Evolutionary conservation across 2,888 invertebrate genomes (phyloP).

Genomic region (Eupithecia abbreviata): DNA sequence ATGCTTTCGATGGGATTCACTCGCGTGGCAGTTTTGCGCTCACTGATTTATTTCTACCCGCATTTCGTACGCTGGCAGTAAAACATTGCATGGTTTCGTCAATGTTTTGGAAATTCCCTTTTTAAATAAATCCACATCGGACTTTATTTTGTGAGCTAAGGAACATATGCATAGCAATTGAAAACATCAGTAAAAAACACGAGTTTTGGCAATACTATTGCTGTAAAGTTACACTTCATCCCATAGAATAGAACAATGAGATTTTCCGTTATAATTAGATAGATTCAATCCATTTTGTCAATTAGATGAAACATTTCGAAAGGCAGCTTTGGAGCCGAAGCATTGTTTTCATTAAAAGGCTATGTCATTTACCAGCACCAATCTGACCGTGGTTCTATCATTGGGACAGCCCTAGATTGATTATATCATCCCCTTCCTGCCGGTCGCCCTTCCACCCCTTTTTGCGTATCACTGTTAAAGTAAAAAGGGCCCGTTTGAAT

Average conservation of each 20-base stretch:
- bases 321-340: not conserved
- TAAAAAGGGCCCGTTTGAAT: slow-evolving; percentile 80
- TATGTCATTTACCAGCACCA: slow-evolving; percentile 44
- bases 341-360: slow-evolving; percentile 1
- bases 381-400: slow-evolving; percentile 57
- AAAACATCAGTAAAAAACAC: not conserved
- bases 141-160: not conserved
- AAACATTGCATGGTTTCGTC: slow-evolving; percentile 24
- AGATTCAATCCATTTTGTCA: not conserved
- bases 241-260: not conserved
- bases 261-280: not conserved
- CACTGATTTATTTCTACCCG: slow-evolving; percentile 71
- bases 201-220: not conserved
- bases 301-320: not conserved
- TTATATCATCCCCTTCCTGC: slow-evolving; percentile 77
- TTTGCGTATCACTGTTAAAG: slow-evolving; percentile 81
- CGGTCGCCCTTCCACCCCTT: slow-evolving; percentile 74
- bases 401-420: slow-evolving; percentile 75
- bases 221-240: not conserved
- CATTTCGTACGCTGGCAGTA: slow-evolving; percentile 47
- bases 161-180: not conserved
- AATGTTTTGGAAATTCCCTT: not conserved
- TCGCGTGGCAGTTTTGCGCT: slow-evolving; percentile 64
- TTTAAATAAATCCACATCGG: not conserved
- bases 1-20: slow-evolving; percentile 61